Conservation (phyloP, 2,113 vertebrate genomes). For the Kryptolebias marmoratus region DNA sequence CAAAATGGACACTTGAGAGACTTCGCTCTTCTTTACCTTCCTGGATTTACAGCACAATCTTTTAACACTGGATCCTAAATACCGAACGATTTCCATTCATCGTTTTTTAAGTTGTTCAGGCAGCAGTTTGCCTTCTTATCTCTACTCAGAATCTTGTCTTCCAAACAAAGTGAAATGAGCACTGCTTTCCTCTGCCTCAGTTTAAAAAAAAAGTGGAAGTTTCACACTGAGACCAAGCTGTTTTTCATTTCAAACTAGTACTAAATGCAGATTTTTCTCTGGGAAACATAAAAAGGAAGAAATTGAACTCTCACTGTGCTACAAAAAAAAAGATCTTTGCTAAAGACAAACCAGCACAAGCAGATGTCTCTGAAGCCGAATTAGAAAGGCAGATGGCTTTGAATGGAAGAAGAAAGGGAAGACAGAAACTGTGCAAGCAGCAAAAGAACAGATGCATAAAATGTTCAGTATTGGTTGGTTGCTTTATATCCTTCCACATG, state of each 20-base stretch:
- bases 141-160: neutral
- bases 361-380: slow-evolving; percentile 23
- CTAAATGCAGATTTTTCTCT: neutral
- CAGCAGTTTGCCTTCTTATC: too few species aligned
- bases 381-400: neutral
- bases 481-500: too few species aligned
- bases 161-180: neutral
- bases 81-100: too few species aligned
- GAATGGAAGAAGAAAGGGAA: neutral
- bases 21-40: too few species aligned
- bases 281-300: slow-evolving; percentile 8
- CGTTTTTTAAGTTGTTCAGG: too few species aligned
- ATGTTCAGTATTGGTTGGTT: neutral
- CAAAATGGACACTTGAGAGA: too few species aligned
- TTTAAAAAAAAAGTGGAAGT: slow-evolving; percentile 1
- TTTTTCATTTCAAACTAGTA: neutral
- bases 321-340: neutral
- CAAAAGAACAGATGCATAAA: neutral
- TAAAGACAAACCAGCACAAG: neutral
- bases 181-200: neutral
- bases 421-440: neutral
- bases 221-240: neutral
- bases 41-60: too few species aligned
- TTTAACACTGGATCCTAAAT: too few species aligned
- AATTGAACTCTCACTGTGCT: neutral